phyloP scores from a whole-genome alignment of 2,797 vertebrate genomes.

The Parotocinclus haroldoi region DNA sequence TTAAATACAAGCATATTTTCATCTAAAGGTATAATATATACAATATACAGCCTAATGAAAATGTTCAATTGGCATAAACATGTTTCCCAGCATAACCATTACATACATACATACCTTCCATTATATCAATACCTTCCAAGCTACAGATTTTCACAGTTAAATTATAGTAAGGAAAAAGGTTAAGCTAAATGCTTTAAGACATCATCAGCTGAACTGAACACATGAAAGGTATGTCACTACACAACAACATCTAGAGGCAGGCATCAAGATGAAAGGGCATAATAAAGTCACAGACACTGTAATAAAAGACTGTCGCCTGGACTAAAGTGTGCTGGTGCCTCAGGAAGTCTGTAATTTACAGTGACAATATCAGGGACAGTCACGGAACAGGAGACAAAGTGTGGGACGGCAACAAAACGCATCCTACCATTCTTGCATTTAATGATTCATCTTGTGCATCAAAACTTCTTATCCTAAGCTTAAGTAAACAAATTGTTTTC shows the following conservation, averaged over 20 bases:
- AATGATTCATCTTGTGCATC: constrained; percentile 52
- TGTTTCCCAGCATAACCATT: not conserved
- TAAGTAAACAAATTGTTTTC: constrained; percentile 59
- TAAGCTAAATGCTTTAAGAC: not conserved
- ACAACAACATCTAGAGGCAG: constrained; percentile 50
- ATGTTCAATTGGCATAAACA: not conserved
- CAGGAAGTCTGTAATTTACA: constrained; percentile 79
- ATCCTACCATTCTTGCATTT: constrained; percentile 46
- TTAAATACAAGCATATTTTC: constrained; percentile 25
- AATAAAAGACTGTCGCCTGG: constrained; percentile 60
- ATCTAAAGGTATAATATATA: not conserved
- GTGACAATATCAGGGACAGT: constrained; percentile 69
- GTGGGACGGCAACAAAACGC: constrained; percentile 45
- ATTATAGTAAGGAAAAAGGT: not conserved
- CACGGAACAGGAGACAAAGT: constrained; percentile 43
- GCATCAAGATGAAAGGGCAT: constrained; percentile 58
- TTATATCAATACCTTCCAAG: not conserved
- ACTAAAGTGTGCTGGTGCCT: constrained; percentile 59
- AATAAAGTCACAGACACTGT: constrained; percentile 57
- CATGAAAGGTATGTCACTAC: constrained; percentile 23
- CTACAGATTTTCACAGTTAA: not conserved
- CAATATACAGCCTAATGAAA: constrained; percentile 1
- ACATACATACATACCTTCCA: too few relatives aligned
- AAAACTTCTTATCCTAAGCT: not conserved
- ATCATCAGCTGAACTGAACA: not conserved